A percentile compares a stretch with the other conserved stretches of the same genome.
Conservation (phyloP, 2,113 vertebrate genomes). For the Petromus typicus region DNA sequence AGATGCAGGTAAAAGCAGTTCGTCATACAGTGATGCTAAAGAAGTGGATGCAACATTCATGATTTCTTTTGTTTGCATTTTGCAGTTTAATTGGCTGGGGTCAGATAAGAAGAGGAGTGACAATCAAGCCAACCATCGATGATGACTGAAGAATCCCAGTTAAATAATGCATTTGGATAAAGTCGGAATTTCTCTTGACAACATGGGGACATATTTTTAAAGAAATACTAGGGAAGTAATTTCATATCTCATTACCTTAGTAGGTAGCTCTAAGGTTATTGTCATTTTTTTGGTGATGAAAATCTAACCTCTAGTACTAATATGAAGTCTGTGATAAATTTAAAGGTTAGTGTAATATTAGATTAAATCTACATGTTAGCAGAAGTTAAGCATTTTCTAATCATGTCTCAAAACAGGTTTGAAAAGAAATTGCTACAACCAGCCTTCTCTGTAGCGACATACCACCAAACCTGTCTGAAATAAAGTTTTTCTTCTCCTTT, state of each 20-base stretch:
- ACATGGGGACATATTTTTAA: constrained; percentile 81
- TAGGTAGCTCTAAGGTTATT: constrained; percentile 78
- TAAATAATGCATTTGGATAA: constrained; percentile 76
- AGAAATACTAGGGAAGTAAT: constrained; percentile 75
- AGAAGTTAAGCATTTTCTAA: constrained; percentile 81
- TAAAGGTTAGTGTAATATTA: constrained; percentile 81
- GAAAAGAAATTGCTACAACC: constrained; percentile 73
- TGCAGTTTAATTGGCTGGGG: constrained; percentile 98
- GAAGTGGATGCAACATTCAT: constrained; percentile 26
- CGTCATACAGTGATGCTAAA: constrained; percentile 44
- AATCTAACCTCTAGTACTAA: constrained; percentile 84
- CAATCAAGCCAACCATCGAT: constrained; percentile 98
- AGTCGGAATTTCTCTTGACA: constrained; percentile 77
- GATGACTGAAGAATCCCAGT: constrained; percentile 92
- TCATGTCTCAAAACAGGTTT: constrained; percentile 84
- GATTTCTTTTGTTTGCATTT: constrained; percentile 73
- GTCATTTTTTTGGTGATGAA: constrained; percentile 75
- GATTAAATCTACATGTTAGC: constrained; percentile 78
- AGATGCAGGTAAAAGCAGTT: constrained; percentile 33
- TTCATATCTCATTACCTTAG: constrained; percentile 76
- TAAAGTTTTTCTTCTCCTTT: constrained; percentile 83
- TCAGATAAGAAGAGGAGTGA: constrained; percentile 99
- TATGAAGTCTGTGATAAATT: constrained; percentile 79
- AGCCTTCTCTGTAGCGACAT: constrained; percentile 80
- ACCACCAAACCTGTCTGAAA: constrained; percentile 83